Percentiles rank a stretch among this genome's conserved stretches.
Conservation (phyloP, 2,888 invertebrate genomes). For the Cataglyphis altisquamis region DNA sequence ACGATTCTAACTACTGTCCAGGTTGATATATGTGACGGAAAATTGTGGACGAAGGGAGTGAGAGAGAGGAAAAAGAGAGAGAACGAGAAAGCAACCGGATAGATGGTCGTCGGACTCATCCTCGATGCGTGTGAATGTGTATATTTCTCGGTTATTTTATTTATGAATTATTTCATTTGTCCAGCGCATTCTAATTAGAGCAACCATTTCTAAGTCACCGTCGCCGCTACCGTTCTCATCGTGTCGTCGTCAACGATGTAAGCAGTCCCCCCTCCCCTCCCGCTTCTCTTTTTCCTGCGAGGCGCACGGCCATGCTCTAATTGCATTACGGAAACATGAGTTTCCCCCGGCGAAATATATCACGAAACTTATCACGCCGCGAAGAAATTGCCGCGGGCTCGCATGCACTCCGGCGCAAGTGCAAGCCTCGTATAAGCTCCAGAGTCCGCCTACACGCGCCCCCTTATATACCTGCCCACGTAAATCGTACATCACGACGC, state of each 20-base stretch:
- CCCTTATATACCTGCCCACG: constrained; percentile 75
- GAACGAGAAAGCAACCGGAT: constrained; percentile 52
- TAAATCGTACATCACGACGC: constrained; percentile 69
- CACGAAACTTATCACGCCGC: constrained; percentile 78
- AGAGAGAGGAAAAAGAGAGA: constrained; percentile 53
- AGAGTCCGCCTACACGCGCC: constrained; percentile 77
- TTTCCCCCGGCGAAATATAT: constrained; percentile 79
- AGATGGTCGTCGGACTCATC: constrained; percentile 20
- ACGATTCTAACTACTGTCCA: constrained; percentile 85
- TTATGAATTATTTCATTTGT: constrained; percentile 81
- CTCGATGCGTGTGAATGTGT: constrained; percentile 28
- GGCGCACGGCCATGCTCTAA: constrained; percentile 80
- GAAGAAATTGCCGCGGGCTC: constrained; percentile 76
- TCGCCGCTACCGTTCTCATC: constrained; percentile 35
- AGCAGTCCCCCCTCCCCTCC: constrained; percentile 52
- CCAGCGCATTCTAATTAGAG: constrained; percentile 81
- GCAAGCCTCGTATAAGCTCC: constrained; percentile 72
- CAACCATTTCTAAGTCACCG: constrained; percentile 79
- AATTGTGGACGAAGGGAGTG: constrained; percentile 83
- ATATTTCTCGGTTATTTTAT: constrained; percentile 71
- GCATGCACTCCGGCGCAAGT: constrained; percentile 73
- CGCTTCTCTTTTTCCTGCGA: constrained; percentile 52
- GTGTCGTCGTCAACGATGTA: constrained; percentile 40
- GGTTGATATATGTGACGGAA: constrained; percentile 86
- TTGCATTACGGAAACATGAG: constrained; percentile 85